phyloP scores from a whole-genome alignment of 23 tunicate species.

The Styela clava region DNA sequence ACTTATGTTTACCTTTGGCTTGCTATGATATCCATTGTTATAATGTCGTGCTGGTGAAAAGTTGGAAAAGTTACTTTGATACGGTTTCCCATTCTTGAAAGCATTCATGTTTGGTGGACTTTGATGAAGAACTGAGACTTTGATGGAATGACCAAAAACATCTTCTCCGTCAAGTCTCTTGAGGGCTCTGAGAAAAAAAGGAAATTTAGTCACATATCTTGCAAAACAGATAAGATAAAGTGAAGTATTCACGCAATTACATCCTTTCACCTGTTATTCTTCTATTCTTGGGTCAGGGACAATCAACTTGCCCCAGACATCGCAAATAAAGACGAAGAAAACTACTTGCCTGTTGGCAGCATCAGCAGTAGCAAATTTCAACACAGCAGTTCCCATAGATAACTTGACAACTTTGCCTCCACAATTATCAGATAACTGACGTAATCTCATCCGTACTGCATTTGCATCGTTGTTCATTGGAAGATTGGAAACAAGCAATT shows the following conservation, averaged over 20 bases:
- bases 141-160: constrained; percentile 46
- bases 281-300: too few relatives aligned
- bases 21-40: not conserved
- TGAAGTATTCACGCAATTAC: too few relatives aligned
- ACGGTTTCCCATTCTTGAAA: not conserved
- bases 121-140: constrained; percentile 4
- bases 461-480: constrained; percentile 38
- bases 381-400: constrained; percentile 37
- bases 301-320: too few relatives aligned
- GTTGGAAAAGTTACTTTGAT: not conserved
- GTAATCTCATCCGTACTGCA: constrained; percentile 31
- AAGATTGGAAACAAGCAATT: constrained; percentile 48
- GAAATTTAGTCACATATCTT: not conserved
- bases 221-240: not conserved
- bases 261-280: too few relatives aligned
- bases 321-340: too few relatives aligned
- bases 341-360: constrained; percentile 46
- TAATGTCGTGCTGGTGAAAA: not conserved
- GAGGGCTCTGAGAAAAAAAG: constrained; percentile 43
- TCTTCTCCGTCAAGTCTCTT: constrained; percentile 70
- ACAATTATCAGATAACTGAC: constrained; percentile 54
- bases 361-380: constrained; percentile 45
- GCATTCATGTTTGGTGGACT: not conserved
- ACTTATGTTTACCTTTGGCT: not conserved
- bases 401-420: constrained; percentile 61